Base-by-base conservation (phyloP, 1,140 invertebrate species). In the Drosophila varians region DNA sequence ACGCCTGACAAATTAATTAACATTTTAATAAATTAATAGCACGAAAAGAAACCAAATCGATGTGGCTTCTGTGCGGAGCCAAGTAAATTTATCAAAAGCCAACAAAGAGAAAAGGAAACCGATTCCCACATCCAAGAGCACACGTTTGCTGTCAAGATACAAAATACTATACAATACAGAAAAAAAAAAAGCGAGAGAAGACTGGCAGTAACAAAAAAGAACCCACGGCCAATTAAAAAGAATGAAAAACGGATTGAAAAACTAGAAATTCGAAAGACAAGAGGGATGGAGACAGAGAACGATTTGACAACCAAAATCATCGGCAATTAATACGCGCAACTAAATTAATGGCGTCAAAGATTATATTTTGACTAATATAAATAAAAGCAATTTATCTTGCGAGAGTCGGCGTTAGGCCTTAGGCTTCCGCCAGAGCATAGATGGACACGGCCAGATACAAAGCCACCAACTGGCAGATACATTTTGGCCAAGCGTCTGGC, bases 1-100 rank as follows among this genome's bases (percentile, higher is more conserved):
- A 48, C 46, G 66, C 71, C 80, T 84, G 80, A 84, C 77, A 86
- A 76, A 87, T 77, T 66, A 87, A 86, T 86, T 86, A 86, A 51
- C 80, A 77, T 80, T 87, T 82, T 48, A 61, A 71, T 78, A 87
- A 83, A 82, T 82, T 77, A 83, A 62, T 74, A 52, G 56, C 57
- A 28, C 69, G 40, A 71, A 73, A 55, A 45, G 60, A 61, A 71
- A 74, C 74, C 55, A 78, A 74, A 86, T 65, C 73, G 51, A 68
- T 77, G 56, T 26, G 56, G 76, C 80, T 86, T 73, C 80, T 55
- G 80, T 87, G 76, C 65, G 42, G 51, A 26, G 46, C 45, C 55
- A 31, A 47, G 62, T 45, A 83, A 70, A 82, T 82, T 82, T 83
- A 82, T 82, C 78, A 82, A 83, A 82, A 56, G 9, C 48, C 65